Base-by-base conservation (phyloP, 2,113 vertebrate genomes). In the Stercorarius parasiticus region DNA sequence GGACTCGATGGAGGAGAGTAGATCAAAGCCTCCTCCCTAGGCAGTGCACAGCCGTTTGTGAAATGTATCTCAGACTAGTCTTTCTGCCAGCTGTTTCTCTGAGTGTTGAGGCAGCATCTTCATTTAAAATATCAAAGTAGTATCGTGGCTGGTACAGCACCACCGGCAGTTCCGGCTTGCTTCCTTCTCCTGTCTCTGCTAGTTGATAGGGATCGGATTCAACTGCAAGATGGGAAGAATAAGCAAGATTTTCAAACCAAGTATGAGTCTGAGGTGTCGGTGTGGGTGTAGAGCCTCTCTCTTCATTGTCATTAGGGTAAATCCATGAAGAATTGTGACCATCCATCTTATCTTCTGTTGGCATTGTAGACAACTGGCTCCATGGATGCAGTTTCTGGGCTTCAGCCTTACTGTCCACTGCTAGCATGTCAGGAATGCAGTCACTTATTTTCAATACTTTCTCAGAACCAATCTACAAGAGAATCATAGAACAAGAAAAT, bases 31-130 rank as follows among this genome's bases (percentile, higher is more conserved):
- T 93, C 17, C 70, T 93, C 43, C 84, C 89, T 25, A 76, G 53
- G 53, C 36, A 32, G 59, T 18, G 65, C 6, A 69, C 66, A 26
- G 95, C 94, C 70, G 72, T 62, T 76, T 98, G 98, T 30, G 98
- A 98, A 89, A 97, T 55, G 0, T 98, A 98, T 72, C 86, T 97
- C 81, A 96, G 30, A 40, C 25, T 64, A 7, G 32, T 67, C 88
- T 30, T 89, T 55, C 94, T 95, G 71, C 79, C 93, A 34, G 81
- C 32, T 29, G 47, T 52, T 82, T 95, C 96, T 49, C 34, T 74
- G 17, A 23, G 65, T 43, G 66, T 16, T 52, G 90, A 83, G 34
- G 52, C 93, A 85, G 53, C 36, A 59, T 30, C 36, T 58, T 85
- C 66, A 55, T 88, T 93, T 72, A 70, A 62, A 73, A 95, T 43